A percentile compares a stretch with the other conserved stretches of the same genome.
phyloP scores from a whole-genome alignment of 2,113 vertebrate genomes.

The Microcebus jonahi region DNA sequence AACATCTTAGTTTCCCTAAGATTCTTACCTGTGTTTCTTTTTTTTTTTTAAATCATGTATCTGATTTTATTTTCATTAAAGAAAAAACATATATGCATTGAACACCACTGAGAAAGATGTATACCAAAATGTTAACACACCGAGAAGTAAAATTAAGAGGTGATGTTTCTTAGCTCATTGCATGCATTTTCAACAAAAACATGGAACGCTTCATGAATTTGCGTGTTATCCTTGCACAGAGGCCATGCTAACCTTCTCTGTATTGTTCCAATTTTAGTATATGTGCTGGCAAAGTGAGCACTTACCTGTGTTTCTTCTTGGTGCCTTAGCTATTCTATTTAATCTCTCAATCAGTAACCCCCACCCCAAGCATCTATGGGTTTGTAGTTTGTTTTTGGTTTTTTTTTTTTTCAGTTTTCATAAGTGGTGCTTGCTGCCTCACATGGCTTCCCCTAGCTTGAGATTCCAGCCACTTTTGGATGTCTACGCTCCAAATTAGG shows the following conservation, averaged over 20 bases:
- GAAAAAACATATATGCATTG: not conserved
- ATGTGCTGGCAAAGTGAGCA: no score
- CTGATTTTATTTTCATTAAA: conserved; percentile 25
- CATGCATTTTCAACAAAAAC: not conserved
- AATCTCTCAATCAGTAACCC: not conserved
- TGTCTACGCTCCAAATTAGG: not conserved
- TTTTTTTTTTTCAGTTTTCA: not conserved
- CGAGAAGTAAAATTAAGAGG: not conserved
- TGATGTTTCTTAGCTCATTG: not conserved
- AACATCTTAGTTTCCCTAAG: not conserved
- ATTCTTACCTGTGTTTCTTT: not conserved
- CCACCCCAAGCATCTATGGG: not conserved
- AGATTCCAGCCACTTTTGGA: not conserved
- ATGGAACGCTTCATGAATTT: no score
- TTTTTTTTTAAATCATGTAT: not conserved
- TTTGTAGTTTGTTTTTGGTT: not conserved
- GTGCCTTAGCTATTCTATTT: not conserved
- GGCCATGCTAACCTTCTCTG: no score
- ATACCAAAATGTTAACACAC: not conserved
- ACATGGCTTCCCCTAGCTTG: not conserved
- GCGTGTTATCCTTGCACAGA: no score
- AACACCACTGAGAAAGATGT: not conserved
- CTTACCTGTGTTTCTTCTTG: not conserved
- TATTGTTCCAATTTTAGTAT: no score
- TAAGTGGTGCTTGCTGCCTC: not conserved